phyloP scores from a whole-genome alignment of 2,888 invertebrate species.

The Achlya flavicornis region DNA sequence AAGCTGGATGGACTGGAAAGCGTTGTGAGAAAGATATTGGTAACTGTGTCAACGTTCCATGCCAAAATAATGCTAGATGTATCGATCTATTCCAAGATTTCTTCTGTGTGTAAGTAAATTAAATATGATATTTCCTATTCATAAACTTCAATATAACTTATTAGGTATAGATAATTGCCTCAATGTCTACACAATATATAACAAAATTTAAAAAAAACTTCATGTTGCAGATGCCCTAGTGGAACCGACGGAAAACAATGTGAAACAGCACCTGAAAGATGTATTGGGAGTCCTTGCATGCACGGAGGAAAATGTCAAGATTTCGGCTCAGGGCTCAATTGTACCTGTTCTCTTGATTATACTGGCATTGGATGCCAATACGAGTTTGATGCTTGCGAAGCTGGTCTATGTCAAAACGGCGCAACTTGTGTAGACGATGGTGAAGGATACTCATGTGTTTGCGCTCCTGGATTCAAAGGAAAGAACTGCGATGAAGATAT shows the following conservation, averaged over 20 bases:
- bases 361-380: constrained; percentile 96
- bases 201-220: background rate
- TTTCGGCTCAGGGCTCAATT: constrained; percentile 97
- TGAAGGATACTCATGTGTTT: constrained; percentile 92
- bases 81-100: constrained; percentile 96
- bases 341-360: constrained; percentile 94
- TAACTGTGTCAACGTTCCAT: constrained; percentile 93
- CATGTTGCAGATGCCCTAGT: constrained; percentile 88
- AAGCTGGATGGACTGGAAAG: constrained; percentile 93
- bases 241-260: constrained; percentile 98
- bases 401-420: constrained; percentile 95
- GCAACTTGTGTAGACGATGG: constrained; percentile 95
- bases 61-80: constrained; percentile 96
- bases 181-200: no score
- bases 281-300: constrained; percentile 97
- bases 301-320: constrained; percentile 98
- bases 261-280: constrained; percentile 97
- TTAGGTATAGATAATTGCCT: no score
- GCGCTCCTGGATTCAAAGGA: constrained; percentile 91
- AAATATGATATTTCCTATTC: background rate
- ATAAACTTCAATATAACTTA: no score
- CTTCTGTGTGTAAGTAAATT: constrained; percentile 91
- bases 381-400: constrained; percentile 96
- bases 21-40: constrained; percentile 95
- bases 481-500: constrained; percentile 96